Percentiles rank a stretch among this genome's conserved stretches.
Conservation (phyloP, 2,797 vertebrate genomes). For the Arrhamphus sclerolepis region DNA sequence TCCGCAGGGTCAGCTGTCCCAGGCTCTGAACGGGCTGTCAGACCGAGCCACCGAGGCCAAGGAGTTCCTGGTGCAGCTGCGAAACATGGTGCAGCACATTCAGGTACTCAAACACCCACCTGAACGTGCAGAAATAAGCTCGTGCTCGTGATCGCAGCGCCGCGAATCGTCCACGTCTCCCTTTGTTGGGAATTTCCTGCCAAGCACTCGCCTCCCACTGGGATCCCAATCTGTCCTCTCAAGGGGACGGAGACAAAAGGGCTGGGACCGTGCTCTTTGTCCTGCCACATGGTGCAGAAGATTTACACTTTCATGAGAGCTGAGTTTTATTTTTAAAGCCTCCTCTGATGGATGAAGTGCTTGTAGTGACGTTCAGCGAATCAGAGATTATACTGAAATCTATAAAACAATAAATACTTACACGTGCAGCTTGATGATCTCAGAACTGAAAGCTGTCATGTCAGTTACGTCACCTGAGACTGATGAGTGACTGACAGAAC, state of each 20-base stretch:
- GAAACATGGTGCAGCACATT: constrained; percentile 97
- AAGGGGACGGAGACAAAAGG: too few species aligned
- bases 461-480: constrained; percentile 1
- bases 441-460: neutral
- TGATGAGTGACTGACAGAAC: constrained; percentile 1
- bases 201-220: too few species aligned
- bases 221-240: too few species aligned
- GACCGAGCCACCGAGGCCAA: constrained; percentile 97
- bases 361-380: neutral
- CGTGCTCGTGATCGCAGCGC: neutral
- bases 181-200: too few species aligned
- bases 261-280: neutral
- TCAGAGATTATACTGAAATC: neutral
- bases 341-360: neutral
- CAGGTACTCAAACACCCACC: constrained; percentile 82
- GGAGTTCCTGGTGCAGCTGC: constrained; percentile 95
- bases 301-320: neutral
- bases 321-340: neutral
- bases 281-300: neutral
- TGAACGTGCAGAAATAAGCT: neutral
- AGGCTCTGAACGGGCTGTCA: constrained; percentile 92
- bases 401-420: too few species aligned
- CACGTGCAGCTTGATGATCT: neutral
- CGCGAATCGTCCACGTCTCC: too few species aligned
- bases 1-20: constrained; percentile 93